Conservation (phyloP, 2,888 invertebrate species). For the Tetranychus piercei region DNA sequence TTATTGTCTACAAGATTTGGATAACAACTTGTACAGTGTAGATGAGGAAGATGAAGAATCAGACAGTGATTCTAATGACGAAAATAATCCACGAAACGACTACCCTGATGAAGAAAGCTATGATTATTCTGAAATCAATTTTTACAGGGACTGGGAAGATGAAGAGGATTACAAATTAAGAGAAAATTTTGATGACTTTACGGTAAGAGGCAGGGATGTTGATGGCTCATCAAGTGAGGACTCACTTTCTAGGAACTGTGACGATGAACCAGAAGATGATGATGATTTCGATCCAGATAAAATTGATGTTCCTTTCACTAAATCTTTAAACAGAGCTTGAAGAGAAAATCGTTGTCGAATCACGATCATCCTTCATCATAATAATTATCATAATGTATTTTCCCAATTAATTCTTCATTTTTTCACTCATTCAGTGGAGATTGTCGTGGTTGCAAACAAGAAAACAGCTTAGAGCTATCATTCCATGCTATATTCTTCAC, state of each 20-base stretch:
- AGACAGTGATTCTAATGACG: constrained; percentile 3
- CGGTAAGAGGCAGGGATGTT: background rate
- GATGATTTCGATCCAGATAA: background rate
- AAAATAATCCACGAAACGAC: background rate
- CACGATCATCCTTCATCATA: too few relatives aligned
- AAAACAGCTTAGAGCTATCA: too few relatives aligned
- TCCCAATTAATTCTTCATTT: too few relatives aligned
- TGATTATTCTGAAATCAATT: background rate
- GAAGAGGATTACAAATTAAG: background rate
- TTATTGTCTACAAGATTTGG: constrained; percentile 10
- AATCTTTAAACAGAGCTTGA: background rate
- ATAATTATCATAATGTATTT: too few relatives aligned
- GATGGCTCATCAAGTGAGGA: background rate
- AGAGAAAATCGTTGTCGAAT: too few relatives aligned
- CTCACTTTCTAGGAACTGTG: background rate
- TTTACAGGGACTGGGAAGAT: background rate
- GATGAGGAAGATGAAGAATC: constrained; percentile 5
- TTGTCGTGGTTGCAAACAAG: too few relatives aligned
- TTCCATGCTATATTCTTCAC: too few relatives aligned
- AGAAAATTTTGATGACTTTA: constrained; percentile 7
- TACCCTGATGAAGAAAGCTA: constrained; percentile 6
- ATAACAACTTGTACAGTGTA: constrained; percentile 5
- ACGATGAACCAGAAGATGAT: background rate
- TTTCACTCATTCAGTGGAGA: too few relatives aligned
- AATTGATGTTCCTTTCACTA: background rate